These are phyloP conservation scores for Bimastos eiseni DNA, from an alignment of 2,888 invertebrate species.

Conservation along the genomic window DNA sequence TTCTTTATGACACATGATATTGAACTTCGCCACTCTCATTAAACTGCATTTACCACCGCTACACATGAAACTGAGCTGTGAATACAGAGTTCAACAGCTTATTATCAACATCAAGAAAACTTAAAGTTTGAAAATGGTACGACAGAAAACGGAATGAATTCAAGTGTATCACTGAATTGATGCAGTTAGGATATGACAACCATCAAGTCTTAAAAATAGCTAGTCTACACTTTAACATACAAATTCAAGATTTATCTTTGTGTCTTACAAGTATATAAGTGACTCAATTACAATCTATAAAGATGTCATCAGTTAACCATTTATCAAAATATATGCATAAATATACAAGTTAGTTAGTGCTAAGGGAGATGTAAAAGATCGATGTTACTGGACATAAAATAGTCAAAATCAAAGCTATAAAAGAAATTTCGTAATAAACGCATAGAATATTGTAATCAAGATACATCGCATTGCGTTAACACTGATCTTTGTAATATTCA, in stretches of 20 bases:
- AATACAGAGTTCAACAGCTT: too few relatives aligned
- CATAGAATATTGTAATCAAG: background rate
- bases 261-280: background rate
- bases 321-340: background rate
- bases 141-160: background rate
- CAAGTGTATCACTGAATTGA: background rate
- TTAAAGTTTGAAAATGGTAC: background rate
- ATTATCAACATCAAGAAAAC: background rate
- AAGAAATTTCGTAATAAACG: background rate
- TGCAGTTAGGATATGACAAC: background rate
- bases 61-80: too few relatives aligned
- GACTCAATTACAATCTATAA: background rate
- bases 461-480: too few relatives aligned
- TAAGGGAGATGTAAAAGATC: background rate
- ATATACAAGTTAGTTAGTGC: background rate
- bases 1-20: background rate
- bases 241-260: background rate
- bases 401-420: background rate
- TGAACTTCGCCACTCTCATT: too few relatives aligned
- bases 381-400: conserved; percentile 4
- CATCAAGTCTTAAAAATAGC: background rate
- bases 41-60: too few relatives aligned
- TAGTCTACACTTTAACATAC: background rate
- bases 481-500: background rate
- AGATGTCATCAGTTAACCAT: background rate